Evolutionary conservation across 2,888 invertebrate genomes (phyloP), one percentile per base, ranked within the genome.

Genomic region (Tenthredo notha): DNA sequence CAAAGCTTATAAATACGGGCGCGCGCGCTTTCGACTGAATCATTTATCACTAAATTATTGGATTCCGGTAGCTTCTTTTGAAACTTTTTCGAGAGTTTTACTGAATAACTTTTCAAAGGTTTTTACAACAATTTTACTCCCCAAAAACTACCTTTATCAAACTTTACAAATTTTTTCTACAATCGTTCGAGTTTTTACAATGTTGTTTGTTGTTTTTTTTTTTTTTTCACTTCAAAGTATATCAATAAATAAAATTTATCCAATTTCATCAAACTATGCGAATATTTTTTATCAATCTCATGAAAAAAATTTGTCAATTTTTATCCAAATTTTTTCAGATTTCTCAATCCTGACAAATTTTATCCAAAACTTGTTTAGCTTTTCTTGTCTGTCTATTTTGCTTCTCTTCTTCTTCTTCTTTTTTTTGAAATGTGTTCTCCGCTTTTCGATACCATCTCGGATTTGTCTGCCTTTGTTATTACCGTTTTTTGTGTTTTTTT

Each of bases 1-100:
- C 67, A 67, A 33, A 67, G 67, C 67, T 33, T 67, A 18, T 67
- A 25, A 67, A 33, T 33, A 33, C 67, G 33, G 67, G n/a, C n/a
- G n/a, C n/a, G n/a, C n/a, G n/a, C 12, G 67, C 67, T 15, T 18
- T 25, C 25, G 33, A 54, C 54, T 67, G 67, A 67, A 67, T 67
- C 61, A 61, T 61, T 61, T 3, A 33, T 67, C 67, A 67, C 33
- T 12, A 6, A 67, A 12, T 67, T 67, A 67, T 67, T 67, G 33
- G 7, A 67, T 29, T 67, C 33, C 33, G 12, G 10, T 12, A 67
- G 25, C 15, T 33, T 15, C 33, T 67, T 33, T 18, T 4, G 29
- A 67, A 67, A n/a, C n/a, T 33, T 33, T 18, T 67, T 18, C 33
- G 33, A 33, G 1, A n/a, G n/a, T n/a, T 33, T 67, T 67, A 1